These are phyloP conservation scores for Deroplatys truncata DNA, from an alignment of 2,888 invertebrate species.

Conservation along the genomic window DNA sequence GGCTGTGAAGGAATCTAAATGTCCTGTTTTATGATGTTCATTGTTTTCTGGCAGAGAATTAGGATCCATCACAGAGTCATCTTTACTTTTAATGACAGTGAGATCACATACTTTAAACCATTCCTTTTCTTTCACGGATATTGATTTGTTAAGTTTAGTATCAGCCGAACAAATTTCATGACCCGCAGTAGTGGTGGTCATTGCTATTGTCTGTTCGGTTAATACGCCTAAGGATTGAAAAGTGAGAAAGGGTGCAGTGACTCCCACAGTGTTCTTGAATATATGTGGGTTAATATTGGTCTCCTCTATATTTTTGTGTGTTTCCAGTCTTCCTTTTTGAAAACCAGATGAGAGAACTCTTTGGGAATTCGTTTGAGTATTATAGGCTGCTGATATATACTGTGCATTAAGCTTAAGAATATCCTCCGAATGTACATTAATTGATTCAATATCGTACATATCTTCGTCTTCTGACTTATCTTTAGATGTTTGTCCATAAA, in stretches of 20 bases:
- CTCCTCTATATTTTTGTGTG: too few species aligned
- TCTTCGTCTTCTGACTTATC: background rate
- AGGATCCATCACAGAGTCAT: background rate
- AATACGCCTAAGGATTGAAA: too few species aligned
- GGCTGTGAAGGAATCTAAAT: background rate
- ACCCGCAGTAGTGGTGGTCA: too few species aligned
- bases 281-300: too few species aligned
- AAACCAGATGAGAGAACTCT: background rate
- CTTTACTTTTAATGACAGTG: too few species aligned
- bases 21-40: background rate
- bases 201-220: too few species aligned
- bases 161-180: too few species aligned
- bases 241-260: too few species aligned
- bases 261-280: too few species aligned
- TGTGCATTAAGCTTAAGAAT: background rate
- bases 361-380: background rate
- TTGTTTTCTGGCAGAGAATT: background rate
- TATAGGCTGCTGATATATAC: background rate
- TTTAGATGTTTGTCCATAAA: background rate
- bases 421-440: background rate
- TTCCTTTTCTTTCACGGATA: too few species aligned
- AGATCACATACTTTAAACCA: too few species aligned
- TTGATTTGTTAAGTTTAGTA: too few species aligned
- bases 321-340: background rate
- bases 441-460: background rate